A percentile compares a stretch with the other conserved stretches of the same genome.
phyloP scores from a whole-genome alignment of 2,113 vertebrate genomes.

The Cathartes aura region DNA sequence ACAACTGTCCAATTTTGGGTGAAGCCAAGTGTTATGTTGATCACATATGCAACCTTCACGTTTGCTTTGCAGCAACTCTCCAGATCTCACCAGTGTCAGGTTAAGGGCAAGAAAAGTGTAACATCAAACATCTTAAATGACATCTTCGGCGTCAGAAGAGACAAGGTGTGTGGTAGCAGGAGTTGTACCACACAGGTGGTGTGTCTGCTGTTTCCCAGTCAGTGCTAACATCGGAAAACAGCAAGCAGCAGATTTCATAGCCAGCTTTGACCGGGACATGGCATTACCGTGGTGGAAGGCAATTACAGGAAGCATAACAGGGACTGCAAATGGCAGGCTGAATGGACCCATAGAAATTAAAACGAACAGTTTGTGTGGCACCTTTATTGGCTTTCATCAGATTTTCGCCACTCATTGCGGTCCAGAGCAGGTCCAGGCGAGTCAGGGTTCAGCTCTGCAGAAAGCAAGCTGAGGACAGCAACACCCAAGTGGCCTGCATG shows the following conservation, averaged over 20 bases:
- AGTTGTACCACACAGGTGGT: no score
- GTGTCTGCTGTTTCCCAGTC: background rate
- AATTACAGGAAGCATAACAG: background rate
- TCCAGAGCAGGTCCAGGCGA: background rate
- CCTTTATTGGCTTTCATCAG: background rate
- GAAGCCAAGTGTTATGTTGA: background rate
- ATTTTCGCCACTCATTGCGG: accelerated
- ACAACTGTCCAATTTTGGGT: background rate
- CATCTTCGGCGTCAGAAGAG: background rate
- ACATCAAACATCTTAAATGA: background rate
- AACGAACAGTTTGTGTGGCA: background rate
- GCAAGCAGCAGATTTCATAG: background rate
- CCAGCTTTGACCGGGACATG: background rate
- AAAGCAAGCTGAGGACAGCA: background rate
- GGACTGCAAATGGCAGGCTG: background rate
- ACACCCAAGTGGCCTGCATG: background rate
- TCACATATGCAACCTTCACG: background rate
- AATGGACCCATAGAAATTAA: background rate
- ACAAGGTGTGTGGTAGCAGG: background rate
- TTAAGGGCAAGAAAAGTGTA: background rate
- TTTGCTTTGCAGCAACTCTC: background rate
- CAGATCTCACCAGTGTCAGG: background rate
- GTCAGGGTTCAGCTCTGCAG: background rate
- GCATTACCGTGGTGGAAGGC: background rate
- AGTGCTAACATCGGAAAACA: accelerated